Evolutionary conservation across 2,797 vertebrate genomes (phyloP).

Genomic region (Erpetoichthys calabaricus): DNA sequence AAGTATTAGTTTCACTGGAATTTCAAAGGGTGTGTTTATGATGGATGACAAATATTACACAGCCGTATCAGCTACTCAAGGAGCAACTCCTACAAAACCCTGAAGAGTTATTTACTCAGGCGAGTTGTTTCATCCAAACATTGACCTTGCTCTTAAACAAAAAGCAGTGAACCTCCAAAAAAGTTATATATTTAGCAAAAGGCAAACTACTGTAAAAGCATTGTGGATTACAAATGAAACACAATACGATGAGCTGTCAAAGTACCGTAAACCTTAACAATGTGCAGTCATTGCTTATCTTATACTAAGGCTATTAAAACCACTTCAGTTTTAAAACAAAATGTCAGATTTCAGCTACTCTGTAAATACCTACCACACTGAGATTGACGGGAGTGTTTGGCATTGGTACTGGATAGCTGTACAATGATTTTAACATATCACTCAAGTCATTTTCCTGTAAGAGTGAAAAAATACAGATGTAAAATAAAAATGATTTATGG

Average conservation of each 20-base stretch:
- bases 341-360: slow-evolving; percentile 24
- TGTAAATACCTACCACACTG: slow-evolving; percentile 71
- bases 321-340: slow-evolving; percentile 44
- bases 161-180: neutral
- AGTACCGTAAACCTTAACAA: slow-evolving; percentile 29
- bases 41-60: too few relatives aligned
- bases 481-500: slow-evolving; percentile 7
- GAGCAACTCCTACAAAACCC: too few relatives aligned
- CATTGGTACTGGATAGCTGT: slow-evolving; percentile 80
- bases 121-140: too few relatives aligned
- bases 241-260: slow-evolving; percentile 33
- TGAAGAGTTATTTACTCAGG: too few relatives aligned
- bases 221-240: slow-evolving; percentile 26
- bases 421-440: slow-evolving; percentile 76
- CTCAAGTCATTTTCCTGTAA: slow-evolving; percentile 80
- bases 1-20: too few relatives aligned
- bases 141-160: neutral
- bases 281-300: slow-evolving; percentile 31
- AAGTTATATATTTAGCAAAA: neutral
- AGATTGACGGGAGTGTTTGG: slow-evolving; percentile 75
- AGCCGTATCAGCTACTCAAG: too few relatives aligned
- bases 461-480: slow-evolving; percentile 23
- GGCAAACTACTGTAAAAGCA: slow-evolving; percentile 24
- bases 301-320: slow-evolving; percentile 29
- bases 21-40: too few relatives aligned